phyloP scores from a whole-genome alignment of 2,113 vertebrate species.

The Poeciliopsis prolifica region DNA sequence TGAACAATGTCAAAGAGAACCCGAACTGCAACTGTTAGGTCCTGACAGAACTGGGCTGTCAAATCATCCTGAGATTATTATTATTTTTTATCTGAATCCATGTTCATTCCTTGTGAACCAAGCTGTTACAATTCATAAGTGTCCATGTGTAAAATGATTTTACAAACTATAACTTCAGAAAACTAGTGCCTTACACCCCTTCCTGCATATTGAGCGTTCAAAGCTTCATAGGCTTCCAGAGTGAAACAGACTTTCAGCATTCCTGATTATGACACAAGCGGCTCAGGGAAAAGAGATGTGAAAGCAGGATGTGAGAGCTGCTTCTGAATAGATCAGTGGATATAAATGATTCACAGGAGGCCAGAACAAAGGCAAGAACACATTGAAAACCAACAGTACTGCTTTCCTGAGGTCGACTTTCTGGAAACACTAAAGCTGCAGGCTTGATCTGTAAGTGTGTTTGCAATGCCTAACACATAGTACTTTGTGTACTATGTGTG shows the following conservation, averaged over 20 bases:
- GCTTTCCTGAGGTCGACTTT: not conserved
- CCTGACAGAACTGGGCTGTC: too few relatives aligned
- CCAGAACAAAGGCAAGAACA: not conserved
- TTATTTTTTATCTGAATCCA: too few relatives aligned
- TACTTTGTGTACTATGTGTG: too few relatives aligned
- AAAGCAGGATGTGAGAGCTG: constrained; percentile 39
- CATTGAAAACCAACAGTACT: not conserved
- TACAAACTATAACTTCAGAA: too few relatives aligned
- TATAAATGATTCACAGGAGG: too few relatives aligned
- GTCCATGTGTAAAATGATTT: too few relatives aligned
- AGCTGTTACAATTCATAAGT: too few relatives aligned
- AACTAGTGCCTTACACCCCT: too few relatives aligned
- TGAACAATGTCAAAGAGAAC: too few relatives aligned
- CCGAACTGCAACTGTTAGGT: too few relatives aligned
- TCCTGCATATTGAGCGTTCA: not conserved
- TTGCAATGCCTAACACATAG: not conserved
- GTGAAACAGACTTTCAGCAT: not conserved
- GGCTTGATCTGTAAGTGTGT: not conserved
- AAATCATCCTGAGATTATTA: too few relatives aligned
- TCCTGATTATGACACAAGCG: constrained; percentile 5
- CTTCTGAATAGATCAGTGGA: not conserved
- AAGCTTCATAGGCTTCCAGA: not conserved
- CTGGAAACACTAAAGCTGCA: not conserved
- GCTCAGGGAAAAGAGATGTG: constrained; percentile 21
- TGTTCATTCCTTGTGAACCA: too few relatives aligned